Base-by-base conservation (phyloP, 2,113 vertebrate species). In the Rousettus leschenaultii region DNA sequence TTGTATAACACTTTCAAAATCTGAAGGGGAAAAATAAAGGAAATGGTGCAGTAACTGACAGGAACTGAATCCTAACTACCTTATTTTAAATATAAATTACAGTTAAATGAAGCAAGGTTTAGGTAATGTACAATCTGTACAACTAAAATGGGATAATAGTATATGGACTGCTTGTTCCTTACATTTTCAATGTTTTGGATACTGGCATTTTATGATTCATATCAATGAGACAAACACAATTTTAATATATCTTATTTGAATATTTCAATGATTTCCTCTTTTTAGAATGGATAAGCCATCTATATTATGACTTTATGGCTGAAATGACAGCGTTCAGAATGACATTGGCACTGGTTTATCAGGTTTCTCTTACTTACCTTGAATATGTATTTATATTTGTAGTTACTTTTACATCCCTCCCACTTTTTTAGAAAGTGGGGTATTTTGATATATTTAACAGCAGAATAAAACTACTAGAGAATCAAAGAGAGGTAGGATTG, bases 81-180 rank as follows among this genome's bases (percentile, higher is more conserved):
- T 97, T 93, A 88, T 97, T 97, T 97, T 93, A 94, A 97, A 97
- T 96, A 95, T 95, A 97, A 97, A 98, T 94, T 85, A 97, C 24
- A 95, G 16, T 94, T 96, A 97, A 97, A 95, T 95, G 86, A 97
- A 97, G 73, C 74, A 94, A 96, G 38, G 7, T 97, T 95, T 33
- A 68, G 91, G 55, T 63, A 92, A 51, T 57, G 75, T 59, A 89
- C 71, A 66, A 55, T 79, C 15, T 87, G 26, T 26, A 82, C 51
- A 90, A 89, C 35, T 78, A 55, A 97, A 86, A 68, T 74, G 3
- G 38, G 28, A 53, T 89, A 40, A 74, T 7, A 28, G 8, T 61
- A 75, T 55, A 40, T 51, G 51, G 9, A 28, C 73, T 95, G 0
- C 15, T 85, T 92, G 1, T 83, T 88, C 43, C 63, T 90, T 68